Conservation (phyloP, 2,888 invertebrate species). For the Omphaloscelis lunosa region DNA sequence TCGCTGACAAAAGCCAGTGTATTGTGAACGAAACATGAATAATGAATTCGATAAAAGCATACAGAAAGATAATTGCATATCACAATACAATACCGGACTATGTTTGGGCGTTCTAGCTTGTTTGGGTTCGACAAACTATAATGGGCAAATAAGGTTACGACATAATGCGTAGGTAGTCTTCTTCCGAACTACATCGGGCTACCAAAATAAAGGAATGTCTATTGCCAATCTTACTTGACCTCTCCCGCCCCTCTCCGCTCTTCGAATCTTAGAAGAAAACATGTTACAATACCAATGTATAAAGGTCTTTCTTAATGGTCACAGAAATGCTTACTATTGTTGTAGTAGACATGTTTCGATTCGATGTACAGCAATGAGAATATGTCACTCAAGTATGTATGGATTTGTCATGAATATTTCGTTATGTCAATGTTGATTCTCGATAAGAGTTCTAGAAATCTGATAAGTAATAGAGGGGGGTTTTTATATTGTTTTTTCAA, state of each 20-base stretch:
- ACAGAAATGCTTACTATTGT: conserved; percentile 44
- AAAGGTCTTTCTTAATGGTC: conserved; percentile 44
- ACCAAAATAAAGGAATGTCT: conserved; percentile 63
- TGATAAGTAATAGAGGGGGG: not conserved
- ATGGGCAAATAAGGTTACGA: conserved; percentile 73
- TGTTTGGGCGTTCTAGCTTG: conserved; percentile 56
- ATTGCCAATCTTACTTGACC: conserved; percentile 52
- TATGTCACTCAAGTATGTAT: conserved; percentile 54
- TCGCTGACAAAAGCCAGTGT: conserved; percentile 2
- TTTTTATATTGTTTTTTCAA: not conserved
- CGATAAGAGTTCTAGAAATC: not conserved
- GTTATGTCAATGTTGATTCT: conserved; percentile 37
- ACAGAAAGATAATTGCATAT: conserved; percentile 59
- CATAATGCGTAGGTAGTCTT: conserved; percentile 72
- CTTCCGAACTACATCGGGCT: conserved; percentile 49
- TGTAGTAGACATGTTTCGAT: conserved; percentile 48
- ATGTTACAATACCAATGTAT: not conserved
- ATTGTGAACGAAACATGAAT: conserved; percentile 50
- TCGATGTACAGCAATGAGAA: conserved; percentile 54
- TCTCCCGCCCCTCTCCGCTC: not conserved
- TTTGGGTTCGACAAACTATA: conserved; percentile 76
- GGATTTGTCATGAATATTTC: conserved; percentile 29
- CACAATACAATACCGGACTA: conserved; percentile 47
- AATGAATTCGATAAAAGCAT: conserved; percentile 50
- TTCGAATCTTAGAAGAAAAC: conserved; percentile 17